Conservation (phyloP, 2,888 invertebrate species). For the Ormyrus labotus region DNA sequence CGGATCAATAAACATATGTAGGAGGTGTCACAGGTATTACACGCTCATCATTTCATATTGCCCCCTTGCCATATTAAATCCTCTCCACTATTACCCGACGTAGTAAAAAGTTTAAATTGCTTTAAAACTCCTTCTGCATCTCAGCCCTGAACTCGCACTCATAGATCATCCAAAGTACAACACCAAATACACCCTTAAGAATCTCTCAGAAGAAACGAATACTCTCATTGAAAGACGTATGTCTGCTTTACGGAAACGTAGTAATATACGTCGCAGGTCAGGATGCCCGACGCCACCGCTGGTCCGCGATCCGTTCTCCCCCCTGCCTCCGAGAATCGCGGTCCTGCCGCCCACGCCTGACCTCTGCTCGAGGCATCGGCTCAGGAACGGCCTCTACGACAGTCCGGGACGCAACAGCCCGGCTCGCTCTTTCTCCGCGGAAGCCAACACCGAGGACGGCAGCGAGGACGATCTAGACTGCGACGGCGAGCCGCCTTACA, state of each 20-base stretch:
- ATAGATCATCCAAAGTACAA: too few species aligned
- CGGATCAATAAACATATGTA: conserved; percentile 72
- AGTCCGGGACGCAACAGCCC: conserved; percentile 72
- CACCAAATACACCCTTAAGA: background rate
- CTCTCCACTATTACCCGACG: background rate
- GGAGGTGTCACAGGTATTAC: conserved; percentile 72
- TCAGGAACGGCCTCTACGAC: conserved; percentile 68
- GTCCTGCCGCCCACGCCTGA: conserved; percentile 87
- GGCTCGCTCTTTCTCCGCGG: conserved; percentile 69
- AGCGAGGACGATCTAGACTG: conserved; percentile 74
- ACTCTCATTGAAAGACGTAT: background rate
- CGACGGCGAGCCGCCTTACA: conserved; percentile 76
- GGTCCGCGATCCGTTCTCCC: conserved; percentile 75
- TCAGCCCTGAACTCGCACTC: background rate
- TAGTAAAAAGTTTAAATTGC: background rate
- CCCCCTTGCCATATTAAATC: too few species aligned
- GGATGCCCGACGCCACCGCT: conserved; percentile 72
- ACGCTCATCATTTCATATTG: background rate
- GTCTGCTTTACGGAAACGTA: conserved; percentile 54
- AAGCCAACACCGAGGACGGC: conserved; percentile 73
- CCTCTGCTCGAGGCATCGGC: conserved; percentile 68
- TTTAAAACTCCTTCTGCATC: background rate
- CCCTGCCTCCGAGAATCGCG: conserved; percentile 82
- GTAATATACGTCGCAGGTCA: conserved; percentile 65
- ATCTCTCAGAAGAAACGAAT: background rate